These are phyloP conservation scores for Lepetodrilus schrolli DNA, from an alignment of 2,888 invertebrate species.

Conservation along the genomic window DNA sequence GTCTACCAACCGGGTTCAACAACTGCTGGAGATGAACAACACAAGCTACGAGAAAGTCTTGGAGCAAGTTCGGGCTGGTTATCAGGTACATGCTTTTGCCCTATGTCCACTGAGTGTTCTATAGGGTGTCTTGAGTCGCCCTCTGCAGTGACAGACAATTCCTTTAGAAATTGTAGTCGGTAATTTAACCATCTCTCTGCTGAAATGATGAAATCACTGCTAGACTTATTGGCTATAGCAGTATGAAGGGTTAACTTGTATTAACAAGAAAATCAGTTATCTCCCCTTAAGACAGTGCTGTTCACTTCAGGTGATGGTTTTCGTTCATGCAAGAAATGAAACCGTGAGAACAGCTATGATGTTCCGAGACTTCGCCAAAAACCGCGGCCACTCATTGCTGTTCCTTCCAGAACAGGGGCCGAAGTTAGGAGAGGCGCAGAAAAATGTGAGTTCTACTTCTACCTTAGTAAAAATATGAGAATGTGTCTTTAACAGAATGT, in stretches of 20 bases:
- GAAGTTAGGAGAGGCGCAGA: conserved; percentile 81
- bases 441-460: conserved; percentile 74
- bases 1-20: conserved; percentile 75
- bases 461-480: too few species aligned
- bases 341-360: conserved; percentile 91
- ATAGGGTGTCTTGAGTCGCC: too few species aligned
- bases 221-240: too few species aligned
- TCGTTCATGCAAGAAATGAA: conserved; percentile 97
- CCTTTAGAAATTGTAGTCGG: too few species aligned
- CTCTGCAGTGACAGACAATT: too few species aligned
- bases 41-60: conserved; percentile 94
- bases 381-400: conserved; percentile 65
- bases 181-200: too few species aligned
- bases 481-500: too few species aligned
- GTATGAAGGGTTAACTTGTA: too few species aligned
- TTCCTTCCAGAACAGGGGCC: conserved; percentile 64
- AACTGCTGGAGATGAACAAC: conserved; percentile 88
- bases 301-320: conserved; percentile 87
- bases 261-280: too few species aligned
- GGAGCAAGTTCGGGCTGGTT: conserved; percentile 87
- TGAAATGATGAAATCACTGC: too few species aligned
- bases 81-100: conserved; percentile 80
- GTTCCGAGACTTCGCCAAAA: conserved; percentile 82
- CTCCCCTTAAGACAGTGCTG: too few species aligned
- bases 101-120: too few species aligned